A percentile compares a stretch with the other conserved stretches of the same genome.
Evolutionary conservation across 1,140 invertebrate species (phyloP).

Genomic region (Steinernema khuongi): DNA sequence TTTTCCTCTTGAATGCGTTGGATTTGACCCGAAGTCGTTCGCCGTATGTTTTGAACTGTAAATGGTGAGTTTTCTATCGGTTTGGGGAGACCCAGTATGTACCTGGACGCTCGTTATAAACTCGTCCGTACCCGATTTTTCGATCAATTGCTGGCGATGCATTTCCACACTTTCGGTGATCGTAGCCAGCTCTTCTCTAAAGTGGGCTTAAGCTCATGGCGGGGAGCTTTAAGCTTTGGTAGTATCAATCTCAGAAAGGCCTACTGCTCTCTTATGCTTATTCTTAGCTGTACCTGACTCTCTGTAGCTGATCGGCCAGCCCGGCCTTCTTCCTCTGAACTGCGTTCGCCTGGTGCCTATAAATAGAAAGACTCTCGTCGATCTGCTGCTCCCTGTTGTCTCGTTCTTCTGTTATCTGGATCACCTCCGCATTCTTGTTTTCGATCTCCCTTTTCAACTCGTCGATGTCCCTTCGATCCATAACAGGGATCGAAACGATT

Average conservation of each 20-base stretch:
- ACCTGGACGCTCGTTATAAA: slow-evolving; percentile 13
- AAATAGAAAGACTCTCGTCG: slow-evolving; percentile 15
- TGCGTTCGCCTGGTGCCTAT: slow-evolving; percentile 13
- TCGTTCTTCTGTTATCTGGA: not conserved
- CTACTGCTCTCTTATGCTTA: too few species aligned
- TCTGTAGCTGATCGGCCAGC: slow-evolving; percentile 3
- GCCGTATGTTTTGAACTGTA: slow-evolving; percentile 21
- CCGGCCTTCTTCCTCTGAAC: slow-evolving; percentile 10
- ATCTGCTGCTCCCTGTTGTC: slow-evolving; percentile 4
- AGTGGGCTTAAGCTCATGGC: not conserved
- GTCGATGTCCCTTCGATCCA: slow-evolving; percentile 16
- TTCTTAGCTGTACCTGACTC: not conserved
- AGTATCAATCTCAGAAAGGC: too few species aligned
- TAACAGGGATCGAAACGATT: not conserved
- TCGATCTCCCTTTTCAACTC: slow-evolving; percentile 12
- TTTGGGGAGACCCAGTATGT: not conserved
- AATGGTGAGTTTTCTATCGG: not conserved
- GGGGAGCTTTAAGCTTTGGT: too few species aligned
- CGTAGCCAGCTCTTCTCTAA: not conserved
- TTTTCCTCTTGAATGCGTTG: slow-evolving; percentile 4
- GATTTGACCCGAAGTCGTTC: slow-evolving; percentile 1
- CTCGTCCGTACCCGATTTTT: slow-evolving; percentile 12
- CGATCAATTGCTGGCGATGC: slow-evolving; percentile 5
- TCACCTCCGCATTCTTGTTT: slow-evolving; percentile 13
- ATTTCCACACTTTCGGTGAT: not conserved